These are phyloP conservation scores for Chaetogeoica ovagalla DNA, from an alignment of 2,888 invertebrate species.

Conservation along the genomic window DNA sequence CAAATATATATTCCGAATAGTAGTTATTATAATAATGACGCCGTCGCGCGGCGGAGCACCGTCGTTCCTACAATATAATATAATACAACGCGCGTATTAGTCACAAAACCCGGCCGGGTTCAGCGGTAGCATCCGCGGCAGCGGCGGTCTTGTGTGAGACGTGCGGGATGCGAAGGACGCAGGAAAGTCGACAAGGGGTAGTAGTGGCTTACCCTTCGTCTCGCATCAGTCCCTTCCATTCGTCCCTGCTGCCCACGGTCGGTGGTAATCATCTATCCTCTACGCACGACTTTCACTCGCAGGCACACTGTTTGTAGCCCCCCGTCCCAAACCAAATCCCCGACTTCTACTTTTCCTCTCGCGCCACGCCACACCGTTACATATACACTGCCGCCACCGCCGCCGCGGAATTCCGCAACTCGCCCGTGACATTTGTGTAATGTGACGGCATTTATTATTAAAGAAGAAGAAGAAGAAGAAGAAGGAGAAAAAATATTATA, in stretches of 20 bases:
- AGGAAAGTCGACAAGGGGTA: conserved; percentile 41
- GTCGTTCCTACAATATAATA: conserved; percentile 20
- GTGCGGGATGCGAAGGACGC: too few relatives aligned
- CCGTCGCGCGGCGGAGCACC: conserved; percentile 15
- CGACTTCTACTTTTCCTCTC: too few relatives aligned
- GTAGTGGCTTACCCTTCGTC: conserved; percentile 10
- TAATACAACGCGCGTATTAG: conserved; percentile 50
- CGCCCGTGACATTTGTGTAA: conserved; percentile 43
- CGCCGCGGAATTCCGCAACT: background rate
- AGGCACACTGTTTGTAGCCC: background rate
- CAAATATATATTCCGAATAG: conserved; percentile 22
- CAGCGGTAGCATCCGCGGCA: background rate
- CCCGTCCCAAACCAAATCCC: too few relatives aligned
- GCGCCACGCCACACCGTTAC: too few relatives aligned
- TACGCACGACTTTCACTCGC: conserved; percentile 48
- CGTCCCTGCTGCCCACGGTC: background rate
- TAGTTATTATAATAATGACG: conserved; percentile 49
- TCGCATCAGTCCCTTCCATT: background rate
- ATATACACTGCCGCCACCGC: background rate
- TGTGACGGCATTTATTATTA: conserved; percentile 49
- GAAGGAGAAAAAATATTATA: background rate
- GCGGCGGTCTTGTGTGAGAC: conserved; percentile 29
- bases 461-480: conserved; percentile 32
- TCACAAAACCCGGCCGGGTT: conserved; percentile 28
- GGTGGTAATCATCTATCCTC: conserved; percentile 43